Percentiles rank a stretch among this genome's conserved stretches.
These are phyloP conservation scores for Dipodomys merriami DNA, from an alignment of 2,113 vertebrate species.

Conservation along the genomic window DNA sequence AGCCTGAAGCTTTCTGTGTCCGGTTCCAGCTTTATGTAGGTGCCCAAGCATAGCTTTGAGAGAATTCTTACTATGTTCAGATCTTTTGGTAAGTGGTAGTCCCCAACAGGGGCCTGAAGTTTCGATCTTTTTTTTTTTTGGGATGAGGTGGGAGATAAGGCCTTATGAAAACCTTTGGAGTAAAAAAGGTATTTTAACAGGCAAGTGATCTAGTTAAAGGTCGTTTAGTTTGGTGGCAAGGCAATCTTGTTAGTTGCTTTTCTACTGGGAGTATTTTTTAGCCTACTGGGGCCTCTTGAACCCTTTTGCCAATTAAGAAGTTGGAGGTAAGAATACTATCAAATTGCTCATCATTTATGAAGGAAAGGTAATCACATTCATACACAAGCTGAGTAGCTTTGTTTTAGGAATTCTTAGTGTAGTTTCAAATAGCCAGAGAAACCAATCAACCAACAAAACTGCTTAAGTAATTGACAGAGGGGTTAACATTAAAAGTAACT, in stretches of 20 bases:
- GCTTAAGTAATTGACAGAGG: not conserved
- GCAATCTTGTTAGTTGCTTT: conserved; percentile 55
- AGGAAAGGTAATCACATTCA: conserved; percentile 28
- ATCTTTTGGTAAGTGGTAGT: conserved; percentile 50
- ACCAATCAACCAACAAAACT: not conserved
- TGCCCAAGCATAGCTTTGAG: conserved; percentile 24
- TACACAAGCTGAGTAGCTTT: conserved; percentile 9
- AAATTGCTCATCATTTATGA: conserved; percentile 65
- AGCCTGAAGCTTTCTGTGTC: not conserved
- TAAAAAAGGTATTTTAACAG: conserved; percentile 35
- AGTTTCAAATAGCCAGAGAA: conserved; percentile 5
- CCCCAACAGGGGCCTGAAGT: not conserved
- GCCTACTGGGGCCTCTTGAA: conserved; percentile 40
- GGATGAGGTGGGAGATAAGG: not conserved
- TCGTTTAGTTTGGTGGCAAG: conserved; percentile 33
- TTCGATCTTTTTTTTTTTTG: not conserved
- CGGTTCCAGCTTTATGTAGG: not conserved
- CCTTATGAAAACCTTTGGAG: not conserved
- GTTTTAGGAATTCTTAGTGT: conserved; percentile 33
- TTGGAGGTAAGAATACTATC: conserved; percentile 54
- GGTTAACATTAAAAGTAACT: conserved; percentile 44
- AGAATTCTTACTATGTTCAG: not conserved
- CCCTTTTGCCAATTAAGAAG: conserved; percentile 62
- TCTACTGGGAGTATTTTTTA: conserved; percentile 61
- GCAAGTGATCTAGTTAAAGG: not conserved